These are phyloP conservation scores for Polypedilum pembai DNA, from an alignment of 1,140 invertebrate species.

Conservation along the genomic window DNA sequence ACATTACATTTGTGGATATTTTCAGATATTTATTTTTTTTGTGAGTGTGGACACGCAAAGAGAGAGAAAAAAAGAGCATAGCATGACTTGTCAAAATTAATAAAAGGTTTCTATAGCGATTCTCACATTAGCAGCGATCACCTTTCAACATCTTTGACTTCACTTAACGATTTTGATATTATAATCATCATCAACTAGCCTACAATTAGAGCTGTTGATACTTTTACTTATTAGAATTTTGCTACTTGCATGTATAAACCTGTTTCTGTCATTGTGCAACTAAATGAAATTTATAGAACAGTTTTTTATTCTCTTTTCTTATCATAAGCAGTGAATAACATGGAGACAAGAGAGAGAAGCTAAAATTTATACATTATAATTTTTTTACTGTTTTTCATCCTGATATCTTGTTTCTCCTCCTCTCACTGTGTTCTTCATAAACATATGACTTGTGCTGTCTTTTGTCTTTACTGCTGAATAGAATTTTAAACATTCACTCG, in stretches of 20 bases:
- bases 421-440: neutral
- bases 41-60: neutral
- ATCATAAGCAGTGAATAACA: neutral
- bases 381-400: conserved; percentile 19
- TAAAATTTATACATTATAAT: conserved; percentile 12
- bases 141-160: conserved; percentile 22
- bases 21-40: neutral
- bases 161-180: neutral
- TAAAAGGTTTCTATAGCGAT: conserved; percentile 24
- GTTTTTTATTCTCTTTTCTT: neutral
- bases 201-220: neutral
- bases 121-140: conserved; percentile 6
- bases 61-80: neutral
- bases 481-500: conserved; percentile 21
- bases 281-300: conserved; percentile 14
- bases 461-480: conserved; percentile 24
- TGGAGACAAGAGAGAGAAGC: neutral
- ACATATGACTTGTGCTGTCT: conserved; percentile 26
- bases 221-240: neutral
- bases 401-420: conserved; percentile 16
- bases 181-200: neutral
- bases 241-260: neutral
- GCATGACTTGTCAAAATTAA: conserved; percentile 28
- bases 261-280: neutral
- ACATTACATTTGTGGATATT: too few species aligned